Evolutionary conservation across 2,888 invertebrate species (phyloP).

Genomic region (Phanerotoma sp.): DNA sequence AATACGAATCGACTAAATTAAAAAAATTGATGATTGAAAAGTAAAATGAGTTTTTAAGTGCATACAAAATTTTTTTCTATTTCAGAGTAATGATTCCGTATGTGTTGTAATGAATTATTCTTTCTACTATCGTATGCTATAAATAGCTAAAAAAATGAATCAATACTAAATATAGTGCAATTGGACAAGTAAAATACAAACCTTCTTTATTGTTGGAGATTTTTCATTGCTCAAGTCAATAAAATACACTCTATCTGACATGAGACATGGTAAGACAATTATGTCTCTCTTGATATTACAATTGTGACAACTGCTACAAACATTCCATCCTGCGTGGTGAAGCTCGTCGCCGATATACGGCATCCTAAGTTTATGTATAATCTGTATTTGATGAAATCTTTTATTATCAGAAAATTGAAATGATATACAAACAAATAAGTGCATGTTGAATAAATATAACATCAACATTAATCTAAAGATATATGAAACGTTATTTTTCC

Average conservation of each 20-base stretch:
- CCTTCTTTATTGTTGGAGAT: slow-evolving; percentile 74
- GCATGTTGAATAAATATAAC: too few species aligned
- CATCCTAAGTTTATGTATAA: slow-evolving; percentile 82
- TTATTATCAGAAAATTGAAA: not conserved
- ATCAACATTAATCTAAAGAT: too few species aligned
- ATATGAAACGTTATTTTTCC: too few species aligned
- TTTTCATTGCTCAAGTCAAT: slow-evolving; percentile 76
- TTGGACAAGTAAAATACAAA: not conserved
- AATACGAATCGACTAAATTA: too few species aligned
- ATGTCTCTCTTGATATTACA: slow-evolving; percentile 66
- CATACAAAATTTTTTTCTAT: too few species aligned
- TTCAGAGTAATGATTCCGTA: too few species aligned
- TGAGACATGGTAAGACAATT: slow-evolving; percentile 79
- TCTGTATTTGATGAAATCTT: slow-evolving; percentile 60
- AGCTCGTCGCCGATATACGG: slow-evolving; percentile 81
- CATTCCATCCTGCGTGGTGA: slow-evolving; percentile 97
- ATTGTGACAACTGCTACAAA: slow-evolving; percentile 88
- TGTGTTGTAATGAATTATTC: too few species aligned
- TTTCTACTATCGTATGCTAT: too few species aligned
- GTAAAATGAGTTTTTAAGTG: too few species aligned
- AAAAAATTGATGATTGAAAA: too few species aligned
- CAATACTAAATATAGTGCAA: not conserved
- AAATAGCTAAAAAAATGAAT: too few species aligned
- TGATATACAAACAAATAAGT: not conserved
- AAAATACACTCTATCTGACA: slow-evolving; percentile 80